A percentile compares a stretch with the other conserved stretches of the same genome.
phyloP scores from a whole-genome alignment of 2,888 invertebrate species.

The Oligia fasciuncula region DNA sequence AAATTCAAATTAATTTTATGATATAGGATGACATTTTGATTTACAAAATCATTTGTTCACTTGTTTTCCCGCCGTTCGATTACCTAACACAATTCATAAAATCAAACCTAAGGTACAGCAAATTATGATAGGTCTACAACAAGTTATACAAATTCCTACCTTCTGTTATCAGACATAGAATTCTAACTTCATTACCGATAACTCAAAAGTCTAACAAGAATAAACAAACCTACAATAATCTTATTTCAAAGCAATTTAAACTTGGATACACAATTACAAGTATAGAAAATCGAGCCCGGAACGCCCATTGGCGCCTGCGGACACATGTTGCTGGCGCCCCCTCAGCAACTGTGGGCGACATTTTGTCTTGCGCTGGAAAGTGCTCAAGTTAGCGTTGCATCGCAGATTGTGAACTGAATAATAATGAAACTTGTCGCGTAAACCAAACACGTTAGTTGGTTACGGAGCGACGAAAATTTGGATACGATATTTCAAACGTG shows the following conservation, averaged over 20 bases:
- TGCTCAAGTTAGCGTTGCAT: conserved; percentile 64
- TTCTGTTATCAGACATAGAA: neutral
- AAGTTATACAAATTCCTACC: conserved; percentile 1
- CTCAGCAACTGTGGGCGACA: conserved; percentile 12
- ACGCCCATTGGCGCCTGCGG: conserved; percentile 4
- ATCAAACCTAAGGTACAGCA: neutral
- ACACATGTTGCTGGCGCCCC: neutral
- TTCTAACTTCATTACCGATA: conserved; percentile 2
- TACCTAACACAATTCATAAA: neutral
- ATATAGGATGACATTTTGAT: no score
- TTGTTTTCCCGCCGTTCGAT: no score
- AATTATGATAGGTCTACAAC: neutral
- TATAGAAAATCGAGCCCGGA: conserved; percentile 39
- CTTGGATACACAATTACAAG: conserved; percentile 47
- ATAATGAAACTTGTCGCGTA: conserved; percentile 68
- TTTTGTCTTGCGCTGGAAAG: conserved; percentile 51
- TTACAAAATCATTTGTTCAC: no score
- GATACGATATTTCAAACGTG: conserved; percentile 23
- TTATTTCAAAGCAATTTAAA: conserved; percentile 60
- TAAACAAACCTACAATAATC: conserved; percentile 51
- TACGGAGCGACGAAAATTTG: neutral
- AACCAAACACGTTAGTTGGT: conserved; percentile 65
- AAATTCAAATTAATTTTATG: no score
- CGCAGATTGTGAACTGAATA: conserved; percentile 71
- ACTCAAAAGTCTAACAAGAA: conserved; percentile 32